Evolutionary conservation across 2,888 invertebrate species (phyloP).

Genomic region (Euzophera pinguis): DNA sequence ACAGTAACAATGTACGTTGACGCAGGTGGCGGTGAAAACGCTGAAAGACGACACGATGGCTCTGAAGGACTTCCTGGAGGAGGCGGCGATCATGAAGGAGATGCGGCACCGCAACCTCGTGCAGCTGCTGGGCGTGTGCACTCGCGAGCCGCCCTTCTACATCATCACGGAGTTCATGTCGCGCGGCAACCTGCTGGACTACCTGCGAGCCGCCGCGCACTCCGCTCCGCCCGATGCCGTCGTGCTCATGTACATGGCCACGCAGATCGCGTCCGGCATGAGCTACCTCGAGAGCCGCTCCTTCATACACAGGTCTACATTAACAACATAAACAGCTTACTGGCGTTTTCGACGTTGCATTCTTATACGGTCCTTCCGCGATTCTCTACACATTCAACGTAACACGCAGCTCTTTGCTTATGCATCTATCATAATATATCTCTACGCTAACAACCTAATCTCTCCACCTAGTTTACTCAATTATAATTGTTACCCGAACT

Average conservation of each 20-base stretch:
- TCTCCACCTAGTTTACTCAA: too few relatives aligned
- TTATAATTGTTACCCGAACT: too few relatives aligned
- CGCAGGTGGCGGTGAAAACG: constrained; percentile 96
- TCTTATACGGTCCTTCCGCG: too few relatives aligned
- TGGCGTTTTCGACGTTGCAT: not conserved
- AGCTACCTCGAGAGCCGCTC: constrained; percentile 97
- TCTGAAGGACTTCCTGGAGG: constrained; percentile 98
- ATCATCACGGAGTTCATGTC: constrained; percentile 99
- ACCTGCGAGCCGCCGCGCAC: constrained; percentile 91
- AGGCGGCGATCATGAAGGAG: constrained; percentile 99
- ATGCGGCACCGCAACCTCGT: constrained; percentile 99
- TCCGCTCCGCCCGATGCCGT: constrained; percentile 95
- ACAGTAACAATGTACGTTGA: too few relatives aligned
- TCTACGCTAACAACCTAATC: too few relatives aligned
- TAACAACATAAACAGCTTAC: too few relatives aligned
- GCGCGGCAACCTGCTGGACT: constrained; percentile 98
- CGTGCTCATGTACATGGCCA: constrained; percentile 98
- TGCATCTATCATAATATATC: too few relatives aligned
- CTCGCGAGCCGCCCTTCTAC: constrained; percentile 98
- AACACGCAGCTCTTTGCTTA: too few relatives aligned
- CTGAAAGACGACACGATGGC: constrained; percentile 99
- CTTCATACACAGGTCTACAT: constrained; percentile 95
- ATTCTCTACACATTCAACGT: too few relatives aligned
- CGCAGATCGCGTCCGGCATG: constrained; percentile 99
- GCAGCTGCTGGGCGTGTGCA: constrained; percentile 98